These are phyloP conservation scores for Sebastiscus tertius DNA, from an alignment of 2,797 vertebrate species.

Conservation along the genomic window DNA sequence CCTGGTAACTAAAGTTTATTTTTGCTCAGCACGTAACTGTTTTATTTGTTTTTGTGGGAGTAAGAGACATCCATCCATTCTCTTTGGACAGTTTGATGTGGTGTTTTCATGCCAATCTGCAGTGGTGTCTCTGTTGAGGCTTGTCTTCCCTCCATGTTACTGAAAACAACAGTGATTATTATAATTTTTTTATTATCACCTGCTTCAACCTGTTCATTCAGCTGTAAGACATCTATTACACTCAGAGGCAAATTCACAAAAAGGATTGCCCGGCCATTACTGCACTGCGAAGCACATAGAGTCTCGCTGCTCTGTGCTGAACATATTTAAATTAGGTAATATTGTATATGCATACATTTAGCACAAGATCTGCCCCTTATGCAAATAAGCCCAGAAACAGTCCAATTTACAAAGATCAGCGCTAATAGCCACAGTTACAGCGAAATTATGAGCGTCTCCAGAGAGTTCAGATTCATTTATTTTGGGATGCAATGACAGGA, in stretches of 20 bases:
- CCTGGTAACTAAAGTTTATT: neutral
- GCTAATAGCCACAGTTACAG: too few relatives aligned
- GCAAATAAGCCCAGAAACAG: too few relatives aligned
- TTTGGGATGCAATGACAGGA: too few relatives aligned
- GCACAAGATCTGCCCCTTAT: too few relatives aligned
- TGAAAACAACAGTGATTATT: neutral
- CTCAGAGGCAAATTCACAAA: neutral
- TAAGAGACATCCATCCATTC: too few relatives aligned
- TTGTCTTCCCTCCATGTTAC: neutral
- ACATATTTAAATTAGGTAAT: too few relatives aligned
- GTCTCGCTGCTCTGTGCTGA: too few relatives aligned
- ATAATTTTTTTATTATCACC: neutral
- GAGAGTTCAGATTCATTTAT: too few relatives aligned
- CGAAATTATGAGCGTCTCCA: too few relatives aligned
- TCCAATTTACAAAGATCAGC: too few relatives aligned
- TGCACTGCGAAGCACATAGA: too few relatives aligned
- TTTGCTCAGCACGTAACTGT: neutral
- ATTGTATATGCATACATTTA: too few relatives aligned
- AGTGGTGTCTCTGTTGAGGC: neutral
- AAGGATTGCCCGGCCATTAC: neutral
- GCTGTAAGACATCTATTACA: neutral
- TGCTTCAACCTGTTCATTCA: neutral
- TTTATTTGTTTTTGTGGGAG: neutral
- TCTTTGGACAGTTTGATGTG: neutral
- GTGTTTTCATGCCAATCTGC: neutral